Percentiles rank a stretch among this genome's conserved stretches.
Conservation (phyloP, 2,797 vertebrate species). For the Malurus leucopterus region DNA sequence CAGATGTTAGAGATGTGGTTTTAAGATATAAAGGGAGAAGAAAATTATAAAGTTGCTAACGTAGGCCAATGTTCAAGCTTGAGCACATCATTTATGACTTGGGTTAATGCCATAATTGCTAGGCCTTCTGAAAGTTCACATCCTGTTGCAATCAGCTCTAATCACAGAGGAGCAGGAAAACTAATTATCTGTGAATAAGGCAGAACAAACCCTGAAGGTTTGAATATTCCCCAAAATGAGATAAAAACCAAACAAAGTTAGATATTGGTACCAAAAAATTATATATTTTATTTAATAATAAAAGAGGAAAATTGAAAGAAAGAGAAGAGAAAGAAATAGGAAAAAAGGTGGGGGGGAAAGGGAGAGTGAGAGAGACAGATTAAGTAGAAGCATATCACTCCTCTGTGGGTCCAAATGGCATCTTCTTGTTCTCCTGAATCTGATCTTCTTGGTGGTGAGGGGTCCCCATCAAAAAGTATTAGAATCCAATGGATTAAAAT, state of each 20-base stretch:
- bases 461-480: neutral
- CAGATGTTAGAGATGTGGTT: neutral
- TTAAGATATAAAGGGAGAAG: neutral
- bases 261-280: neutral
- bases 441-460: neutral
- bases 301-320: neutral
- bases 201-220: neutral
- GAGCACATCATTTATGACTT: neutral
- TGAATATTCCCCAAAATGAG: neutral
- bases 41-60: neutral
- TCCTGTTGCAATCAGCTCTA: neutral
- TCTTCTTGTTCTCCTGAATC: neutral
- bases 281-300: neutral
- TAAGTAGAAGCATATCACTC: neutral
- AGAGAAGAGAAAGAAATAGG: neutral
- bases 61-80: neutral
- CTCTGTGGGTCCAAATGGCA: fast-evolving
- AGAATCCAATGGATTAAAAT: neutral
- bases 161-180: neutral
- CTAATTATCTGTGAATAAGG: neutral
- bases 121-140: neutral
- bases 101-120: neutral
- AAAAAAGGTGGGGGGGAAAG: neutral
- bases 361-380: neutral
- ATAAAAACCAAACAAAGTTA: neutral